phyloP scores from a whole-genome alignment of 2,113 vertebrate species.

The Oxyruncus cristatus region DNA sequence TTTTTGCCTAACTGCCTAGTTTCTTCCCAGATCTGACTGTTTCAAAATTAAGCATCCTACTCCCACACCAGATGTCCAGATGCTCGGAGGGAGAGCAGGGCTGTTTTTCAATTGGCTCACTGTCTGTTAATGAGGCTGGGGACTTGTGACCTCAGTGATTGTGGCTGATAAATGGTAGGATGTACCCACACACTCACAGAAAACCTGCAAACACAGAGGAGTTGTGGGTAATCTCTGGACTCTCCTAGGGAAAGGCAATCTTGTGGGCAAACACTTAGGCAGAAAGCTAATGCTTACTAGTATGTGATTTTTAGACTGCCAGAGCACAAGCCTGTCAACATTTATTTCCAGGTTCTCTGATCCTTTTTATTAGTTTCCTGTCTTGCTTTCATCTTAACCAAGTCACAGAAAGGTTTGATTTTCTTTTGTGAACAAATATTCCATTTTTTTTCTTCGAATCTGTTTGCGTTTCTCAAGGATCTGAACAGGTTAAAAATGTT shows the following conservation, averaged over 20 bases:
- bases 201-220: constrained; percentile 33
- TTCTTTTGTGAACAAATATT: constrained; percentile 7
- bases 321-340: constrained; percentile 26
- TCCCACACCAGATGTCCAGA: constrained; percentile 18
- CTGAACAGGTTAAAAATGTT: constrained; percentile 41
- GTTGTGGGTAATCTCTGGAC: constrained; percentile 25
- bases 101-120: constrained; percentile 34
- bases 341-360: constrained; percentile 53
- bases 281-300: constrained; percentile 35
- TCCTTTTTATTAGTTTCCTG: constrained; percentile 59
- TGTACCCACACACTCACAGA: not conserved
- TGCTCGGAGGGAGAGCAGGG: not conserved
- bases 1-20: constrained; percentile 21
- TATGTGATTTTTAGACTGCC: constrained; percentile 23
- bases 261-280: constrained; percentile 31
- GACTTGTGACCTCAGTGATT: constrained; percentile 46
- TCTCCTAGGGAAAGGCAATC: constrained; percentile 34
- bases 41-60: constrained; percentile 33
- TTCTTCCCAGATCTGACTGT: constrained; percentile 20
- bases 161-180: constrained; percentile 35
- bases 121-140: constrained; percentile 30
- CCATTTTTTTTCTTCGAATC: not conserved
- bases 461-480: not conserved
- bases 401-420: constrained; percentile 6
- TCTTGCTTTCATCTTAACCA: constrained; percentile 21